Evolutionary conservation across 1,140 invertebrate species (phyloP).

Genomic region (Triops longicaudatus): DNA sequence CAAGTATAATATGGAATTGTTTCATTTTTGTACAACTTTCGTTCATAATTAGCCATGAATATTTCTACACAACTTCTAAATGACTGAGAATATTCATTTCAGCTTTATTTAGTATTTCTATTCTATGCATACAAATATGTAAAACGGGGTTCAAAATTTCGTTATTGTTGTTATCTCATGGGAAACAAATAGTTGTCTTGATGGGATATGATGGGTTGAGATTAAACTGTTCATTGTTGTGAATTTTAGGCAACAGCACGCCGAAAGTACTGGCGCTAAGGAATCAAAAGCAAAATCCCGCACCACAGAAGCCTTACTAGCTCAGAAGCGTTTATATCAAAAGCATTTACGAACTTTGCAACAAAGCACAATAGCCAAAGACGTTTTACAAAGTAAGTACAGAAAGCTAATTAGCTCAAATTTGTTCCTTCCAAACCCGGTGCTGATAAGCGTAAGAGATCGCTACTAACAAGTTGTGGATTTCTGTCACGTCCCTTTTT

Average conservation of each 20-base stretch:
- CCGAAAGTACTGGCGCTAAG: conserved; percentile 34
- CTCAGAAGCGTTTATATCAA: conserved; percentile 42
- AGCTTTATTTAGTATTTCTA: too few relatives aligned
- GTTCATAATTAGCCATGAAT: too few relatives aligned
- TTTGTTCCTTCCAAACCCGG: background rate
- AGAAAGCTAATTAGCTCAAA: background rate
- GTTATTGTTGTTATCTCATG: too few relatives aligned
- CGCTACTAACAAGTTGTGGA: background rate
- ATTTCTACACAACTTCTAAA: too few relatives aligned
- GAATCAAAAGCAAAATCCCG: conserved; percentile 31
- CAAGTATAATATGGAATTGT: too few relatives aligned
- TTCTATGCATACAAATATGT: too few relatives aligned
- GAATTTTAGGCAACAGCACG: conserved; percentile 37
- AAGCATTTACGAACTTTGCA: conserved; percentile 41
- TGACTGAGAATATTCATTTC: too few relatives aligned
- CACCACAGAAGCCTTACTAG: conserved; percentile 38
- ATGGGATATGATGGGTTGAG: too few relatives aligned
- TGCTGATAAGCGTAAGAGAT: background rate
- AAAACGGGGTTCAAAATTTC: too few relatives aligned
- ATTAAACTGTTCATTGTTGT: too few relatives aligned
- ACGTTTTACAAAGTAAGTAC: conserved; percentile 38
- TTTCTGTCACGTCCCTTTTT: background rate
- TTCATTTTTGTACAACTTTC: too few relatives aligned
- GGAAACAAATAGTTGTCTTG: too few relatives aligned
- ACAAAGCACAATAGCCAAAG: conserved; percentile 38